Base-by-base conservation (phyloP, 2,888 invertebrate species). In the Cyrtodaria siliqua region DNA sequence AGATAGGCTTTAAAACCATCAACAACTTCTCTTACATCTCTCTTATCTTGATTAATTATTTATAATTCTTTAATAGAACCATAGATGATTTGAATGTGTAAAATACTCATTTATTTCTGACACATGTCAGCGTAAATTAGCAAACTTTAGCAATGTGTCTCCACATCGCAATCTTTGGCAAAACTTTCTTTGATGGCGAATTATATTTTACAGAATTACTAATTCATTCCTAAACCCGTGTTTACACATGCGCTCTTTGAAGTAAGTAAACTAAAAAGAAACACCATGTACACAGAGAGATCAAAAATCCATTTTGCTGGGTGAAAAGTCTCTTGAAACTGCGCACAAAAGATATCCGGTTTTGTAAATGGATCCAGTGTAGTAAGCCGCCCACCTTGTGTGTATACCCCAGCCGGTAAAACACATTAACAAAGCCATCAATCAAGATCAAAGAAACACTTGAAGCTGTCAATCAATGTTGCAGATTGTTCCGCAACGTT, bases 381-480 rank as follows among this genome's bases (percentile, higher is more conserved):
- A 66, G 49, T 64, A 44, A 57, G 56, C 70, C 79, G 73, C 79
- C 79, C 73, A 79, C 79, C 73, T 64, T 66, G 78, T 73, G 61
- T 72, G 68, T 78, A 49, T 78, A 73, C 59, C 57, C 60, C 59
- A 64, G 72, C 40, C 78, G 53, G 78, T 72, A 73, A 78, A 69
- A 72, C 72, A 69, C 78, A 78, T 78, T 78, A 78, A 72, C 68
- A 64, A 52, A 60, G 61, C 69, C 60, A 78, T 78, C 78, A 72
- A 61, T 78, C 75, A 68, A 83, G 73, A 85, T 84, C 85, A 85
- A 87, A 87, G 82, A 57, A 77, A 72, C 77, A 59, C 72, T 75
- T 71, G 82, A 74, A 87, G 71, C 77, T 83, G 86, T 86, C 87
- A 86, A 84, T 87, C 87, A 87, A 55, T 47, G 49, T 27, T 33